phyloP scores from a whole-genome alignment of 2,888 invertebrate species.

The Terebella lapidaria region DNA sequence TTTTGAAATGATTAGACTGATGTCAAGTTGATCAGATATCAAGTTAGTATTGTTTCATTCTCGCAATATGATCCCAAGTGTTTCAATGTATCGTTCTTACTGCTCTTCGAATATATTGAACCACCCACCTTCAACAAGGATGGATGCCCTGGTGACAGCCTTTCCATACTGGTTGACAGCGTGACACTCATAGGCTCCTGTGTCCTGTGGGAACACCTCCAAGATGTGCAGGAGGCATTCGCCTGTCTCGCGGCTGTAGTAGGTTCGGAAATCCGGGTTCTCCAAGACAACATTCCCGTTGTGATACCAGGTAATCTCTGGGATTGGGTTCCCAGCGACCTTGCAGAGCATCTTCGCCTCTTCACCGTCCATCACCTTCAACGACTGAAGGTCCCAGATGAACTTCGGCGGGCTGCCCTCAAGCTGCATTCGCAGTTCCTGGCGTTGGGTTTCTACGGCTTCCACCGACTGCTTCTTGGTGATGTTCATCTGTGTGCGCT shows the following conservation, averaged over 20 bases:
- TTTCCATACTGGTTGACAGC: conserved; percentile 92
- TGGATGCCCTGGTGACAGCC: conserved; percentile 69
- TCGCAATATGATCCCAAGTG: background rate
- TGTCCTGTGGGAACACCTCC: conserved; percentile 93
- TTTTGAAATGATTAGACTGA: too few relatives aligned
- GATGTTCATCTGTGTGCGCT: conserved; percentile 14
- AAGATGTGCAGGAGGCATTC: conserved; percentile 78
- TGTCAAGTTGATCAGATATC: too few relatives aligned
- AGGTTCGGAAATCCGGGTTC: conserved; percentile 37
- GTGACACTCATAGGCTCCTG: conserved; percentile 92
- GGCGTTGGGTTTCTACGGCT: conserved; percentile 26
- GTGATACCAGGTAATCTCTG: conserved; percentile 93
- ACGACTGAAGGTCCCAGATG: conserved; percentile 22
- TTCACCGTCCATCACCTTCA: conserved; percentile 45
- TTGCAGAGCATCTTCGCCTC: conserved; percentile 41
- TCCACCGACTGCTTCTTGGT: conserved; percentile 13
- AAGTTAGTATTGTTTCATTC: background rate
- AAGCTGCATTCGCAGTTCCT: conserved; percentile 21
- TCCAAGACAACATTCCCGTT: conserved; percentile 60
- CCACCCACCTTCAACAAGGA: conserved; percentile 40
- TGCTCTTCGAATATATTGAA: too few relatives aligned
- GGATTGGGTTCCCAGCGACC: conserved; percentile 84
- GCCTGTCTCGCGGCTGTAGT: conserved; percentile 43
- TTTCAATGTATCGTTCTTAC: too few relatives aligned
- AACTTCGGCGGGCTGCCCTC: conserved; percentile 24